Evolutionary conservation across 35 echinoderm and acorn worm genomes (phyloP), one percentile per base, ranked within the genome.

Genomic region (Patiria miniata): DNA sequence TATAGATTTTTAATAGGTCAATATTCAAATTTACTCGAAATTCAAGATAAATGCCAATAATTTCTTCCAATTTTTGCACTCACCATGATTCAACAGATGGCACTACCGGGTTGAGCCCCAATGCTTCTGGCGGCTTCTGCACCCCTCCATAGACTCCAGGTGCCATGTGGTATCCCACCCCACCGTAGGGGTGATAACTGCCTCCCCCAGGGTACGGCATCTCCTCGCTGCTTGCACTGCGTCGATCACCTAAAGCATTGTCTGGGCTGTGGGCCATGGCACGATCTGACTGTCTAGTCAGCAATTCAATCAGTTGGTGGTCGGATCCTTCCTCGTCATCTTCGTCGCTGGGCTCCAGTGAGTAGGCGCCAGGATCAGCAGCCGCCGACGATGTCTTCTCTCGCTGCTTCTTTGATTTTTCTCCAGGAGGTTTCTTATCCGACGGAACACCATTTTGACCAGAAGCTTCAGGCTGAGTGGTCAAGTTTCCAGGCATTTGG

Each of bases 211-310:
- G 23, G n/a, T n/a, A 18, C 28, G 57, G 2, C 17, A 18, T 18
- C 57, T 60, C 57, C 15, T n/a, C 54, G 7, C 22, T n/a, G 15
- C 54, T n/a, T 14, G 15, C 22, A n/a, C 54, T 57, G 54, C 60
- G 15, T 10, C 30, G 8, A 23, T 34, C 65, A 73, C 65, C 65
- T 0, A 14, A 10, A 10, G 34, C 34, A 15, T n/a, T 73, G 10
- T 65, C 82, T 51, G 54, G 82, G 37, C 53, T 84, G 53, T 84
- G 82, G 9, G 52, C 80, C 82, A 58, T 84, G 52, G 29, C 82
- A 26, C 57, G 82, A 22, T 84, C 54, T 3, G 28, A 51, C 53
- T 58, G 51, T 16, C 38, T 39, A 18, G 82, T 38, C 12, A 37
- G 51, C 22, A 53, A 7, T 39, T 84, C 82, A 19, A 58, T 84